Conservation (phyloP, 2,888 invertebrate genomes). For the Ochropacha duplaris region DNA sequence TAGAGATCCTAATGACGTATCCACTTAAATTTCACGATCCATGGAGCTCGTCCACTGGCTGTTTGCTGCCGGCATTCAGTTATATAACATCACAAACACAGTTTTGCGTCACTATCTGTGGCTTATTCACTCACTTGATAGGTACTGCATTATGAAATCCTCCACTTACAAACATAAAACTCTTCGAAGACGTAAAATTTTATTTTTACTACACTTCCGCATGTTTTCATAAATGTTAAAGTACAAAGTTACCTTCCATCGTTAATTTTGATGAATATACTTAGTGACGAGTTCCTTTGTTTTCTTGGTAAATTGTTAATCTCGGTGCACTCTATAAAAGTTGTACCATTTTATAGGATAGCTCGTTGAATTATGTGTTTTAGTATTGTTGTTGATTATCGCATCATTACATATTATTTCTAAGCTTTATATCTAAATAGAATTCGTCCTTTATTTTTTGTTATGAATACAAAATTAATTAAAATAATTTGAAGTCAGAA, state of each 20-base stretch:
- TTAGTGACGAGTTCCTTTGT: constrained; percentile 6
- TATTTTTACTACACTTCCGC: constrained; percentile 49
- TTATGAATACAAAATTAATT: too few species aligned
- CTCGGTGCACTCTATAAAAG: constrained; percentile 18
- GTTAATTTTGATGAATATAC: constrained; percentile 4
- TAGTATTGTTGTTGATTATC: not conserved
- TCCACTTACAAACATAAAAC: constrained; percentile 41
- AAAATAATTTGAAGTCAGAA: too few species aligned
- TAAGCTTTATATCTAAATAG: too few species aligned
- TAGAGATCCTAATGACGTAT: constrained; percentile 21
- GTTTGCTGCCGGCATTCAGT: constrained; percentile 39
- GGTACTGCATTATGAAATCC: constrained; percentile 36
- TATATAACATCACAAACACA: constrained; percentile 51
- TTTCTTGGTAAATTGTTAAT: constrained; percentile 9
- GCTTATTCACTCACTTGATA: constrained; percentile 37
- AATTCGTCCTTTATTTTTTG: too few species aligned
- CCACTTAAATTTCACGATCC: constrained; percentile 26
- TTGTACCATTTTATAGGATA: constrained; percentile 17
- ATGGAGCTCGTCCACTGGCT: constrained; percentile 20
- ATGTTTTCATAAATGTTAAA: constrained; percentile 46
- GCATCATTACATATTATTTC: too few species aligned
- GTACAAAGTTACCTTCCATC: constrained; percentile 31
- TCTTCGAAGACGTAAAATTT: constrained; percentile 42
- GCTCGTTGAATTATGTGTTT: not conserved
- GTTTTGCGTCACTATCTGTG: constrained; percentile 38